phyloP scores from a whole-genome alignment of 2,797 vertebrate species.

The Salmo trutta region DNA sequence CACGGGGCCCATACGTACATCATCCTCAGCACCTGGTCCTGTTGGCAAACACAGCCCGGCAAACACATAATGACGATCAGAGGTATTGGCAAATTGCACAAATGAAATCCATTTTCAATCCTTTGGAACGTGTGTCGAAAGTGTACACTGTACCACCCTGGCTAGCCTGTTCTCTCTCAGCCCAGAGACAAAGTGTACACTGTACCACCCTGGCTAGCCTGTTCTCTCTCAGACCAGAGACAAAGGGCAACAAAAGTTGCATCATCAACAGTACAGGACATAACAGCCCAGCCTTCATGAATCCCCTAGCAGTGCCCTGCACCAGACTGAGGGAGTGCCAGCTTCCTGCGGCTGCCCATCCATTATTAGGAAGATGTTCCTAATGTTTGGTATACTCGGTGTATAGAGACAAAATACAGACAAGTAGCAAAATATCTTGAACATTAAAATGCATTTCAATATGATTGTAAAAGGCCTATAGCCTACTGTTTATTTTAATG shows the following conservation, averaged over 20 bases:
- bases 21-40: constrained; percentile 94
- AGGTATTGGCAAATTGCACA: background rate
- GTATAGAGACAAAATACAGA: no score
- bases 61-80: no score
- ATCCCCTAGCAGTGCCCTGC: constrained; percentile 29
- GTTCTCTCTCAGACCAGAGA: background rate
- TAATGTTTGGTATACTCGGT: constrained; percentile 35
- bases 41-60: constrained; percentile 16
- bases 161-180: background rate
- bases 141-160: background rate
- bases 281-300: constrained; percentile 33
- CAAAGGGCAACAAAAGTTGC: background rate
- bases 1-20: constrained; percentile 96
- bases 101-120: background rate
- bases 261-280: constrained; percentile 19
- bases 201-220: background rate
- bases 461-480: no score
- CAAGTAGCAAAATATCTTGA: no score
- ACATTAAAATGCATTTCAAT: no score
- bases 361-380: constrained; percentile 29
- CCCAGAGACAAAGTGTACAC: background rate
- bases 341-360: constrained; percentile 1
- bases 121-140: background rate
- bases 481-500: no score
- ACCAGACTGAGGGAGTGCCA: constrained; percentile 32